Evolutionary conservation across 2,888 invertebrate species (phyloP), one percentile per base, ranked within the genome.

Genomic region (Harpalus rubripes): DNA sequence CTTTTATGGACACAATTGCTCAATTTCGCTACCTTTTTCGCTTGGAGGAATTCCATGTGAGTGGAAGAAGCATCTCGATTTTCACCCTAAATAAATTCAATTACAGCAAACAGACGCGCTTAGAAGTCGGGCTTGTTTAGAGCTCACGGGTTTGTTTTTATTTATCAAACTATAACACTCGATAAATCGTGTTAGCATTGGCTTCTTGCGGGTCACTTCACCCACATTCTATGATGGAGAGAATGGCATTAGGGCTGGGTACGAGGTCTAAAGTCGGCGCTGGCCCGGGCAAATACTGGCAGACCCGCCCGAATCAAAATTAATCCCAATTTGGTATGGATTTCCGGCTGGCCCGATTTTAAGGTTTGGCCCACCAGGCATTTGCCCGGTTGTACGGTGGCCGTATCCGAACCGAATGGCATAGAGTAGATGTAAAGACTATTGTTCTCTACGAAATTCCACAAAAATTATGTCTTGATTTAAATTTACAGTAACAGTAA

Each of bases 11-110:
- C 39, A 80, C 79, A 80, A 80, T 80, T 80, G 79, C 79, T 80
- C 79, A 80, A 80, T 80, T 80, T 41, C 79, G 79, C 61, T 80
- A 80, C 79, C 79, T 80, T 78, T 78, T 80, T 80, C 79, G 79
- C 79, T 80, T 39, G 79, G 59, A 80, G 58, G 61, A 80, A 80
- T 80, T 59, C 18, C 78, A 78, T 78, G 58, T 58, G 32, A 78
- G 78, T 78, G 78, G 78, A 56, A 58, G 58, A 58, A 18, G 32
- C 56, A 56, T 80, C 79, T 80, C 61, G 32, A 61, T 59, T 80
- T 80, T 80, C 79, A 39, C 59, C 61, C 79, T 80, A 80, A 80
- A 61, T 80, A 80, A 80, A 80, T 80, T 80, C 79, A 80, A 80
- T 80, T 80, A 80, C 79, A 58, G 39, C 16, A 80, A 58, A 80